These are phyloP conservation scores for Monoplex corrugatus DNA, from an alignment of 2,888 invertebrate species.

Conservation along the genomic window DNA sequence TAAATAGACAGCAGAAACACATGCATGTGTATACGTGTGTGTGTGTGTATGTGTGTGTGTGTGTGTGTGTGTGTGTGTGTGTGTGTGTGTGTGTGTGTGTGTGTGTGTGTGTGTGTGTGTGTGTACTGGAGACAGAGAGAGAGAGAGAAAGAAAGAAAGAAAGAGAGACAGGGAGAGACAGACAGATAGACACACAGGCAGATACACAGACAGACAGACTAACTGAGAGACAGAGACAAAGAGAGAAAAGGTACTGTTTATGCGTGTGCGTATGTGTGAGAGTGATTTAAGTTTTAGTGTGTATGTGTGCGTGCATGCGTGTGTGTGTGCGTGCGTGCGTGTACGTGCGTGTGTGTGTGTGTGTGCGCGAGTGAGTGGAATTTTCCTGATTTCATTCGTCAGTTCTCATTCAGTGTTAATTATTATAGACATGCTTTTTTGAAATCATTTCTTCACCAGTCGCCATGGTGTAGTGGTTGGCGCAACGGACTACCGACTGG, in stretches of 20 bases:
- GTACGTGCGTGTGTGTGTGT: neutral
- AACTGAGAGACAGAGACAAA: neutral
- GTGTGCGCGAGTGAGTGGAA: neutral
- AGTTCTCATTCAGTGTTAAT: no score
- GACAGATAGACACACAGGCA: constrained; percentile 33
- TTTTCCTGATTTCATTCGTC: no score
- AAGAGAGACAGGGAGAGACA: constrained; percentile 35
- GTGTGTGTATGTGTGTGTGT: constrained; percentile 14
- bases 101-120: neutral
- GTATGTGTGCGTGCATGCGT: neutral
- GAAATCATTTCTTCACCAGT: no score
- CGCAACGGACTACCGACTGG: no score
- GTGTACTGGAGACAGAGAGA: neutral
- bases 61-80: constrained; percentile 33
- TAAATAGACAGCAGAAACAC: neutral
- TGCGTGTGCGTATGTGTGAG: neutral
- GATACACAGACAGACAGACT: constrained; percentile 26
- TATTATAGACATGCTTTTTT: no score
- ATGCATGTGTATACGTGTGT: neutral
- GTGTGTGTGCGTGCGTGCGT: neutral
- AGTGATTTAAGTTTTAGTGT: neutral
- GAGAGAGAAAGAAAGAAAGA: neutral
- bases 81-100: constrained; percentile 21
- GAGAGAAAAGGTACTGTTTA: neutral
- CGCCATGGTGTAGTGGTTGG: no score